Evolutionary conservation across 1,140 invertebrate genomes (phyloP).

Genomic region (Dendrolimus punctatus): DNA sequence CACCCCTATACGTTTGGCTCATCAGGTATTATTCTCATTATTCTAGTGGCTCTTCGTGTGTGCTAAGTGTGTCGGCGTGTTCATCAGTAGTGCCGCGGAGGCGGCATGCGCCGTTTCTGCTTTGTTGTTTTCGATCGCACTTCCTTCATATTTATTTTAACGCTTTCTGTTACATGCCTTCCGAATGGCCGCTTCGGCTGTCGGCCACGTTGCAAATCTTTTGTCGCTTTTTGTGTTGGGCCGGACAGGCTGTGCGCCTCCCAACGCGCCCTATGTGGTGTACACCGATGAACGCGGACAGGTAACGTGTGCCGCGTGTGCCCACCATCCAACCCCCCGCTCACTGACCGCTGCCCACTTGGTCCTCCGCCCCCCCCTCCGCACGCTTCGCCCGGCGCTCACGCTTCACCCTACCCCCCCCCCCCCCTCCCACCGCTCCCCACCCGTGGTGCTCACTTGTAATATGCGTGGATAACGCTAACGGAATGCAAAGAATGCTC

Average conservation of each 20-base stretch:
- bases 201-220: constrained; percentile 66
- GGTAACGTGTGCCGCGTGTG: constrained; percentile 77
- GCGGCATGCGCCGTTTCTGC: constrained; percentile 36
- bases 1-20: constrained; percentile 68
- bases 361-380: constrained; percentile 1
- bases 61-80: constrained; percentile 60
- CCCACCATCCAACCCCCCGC: constrained; percentile 12
- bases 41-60: constrained; percentile 64
- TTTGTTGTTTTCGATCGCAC: constrained; percentile 56
- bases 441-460: too few species aligned
- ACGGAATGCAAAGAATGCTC: too few species aligned
- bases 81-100: constrained; percentile 42
- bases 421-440: not conserved
- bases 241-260: constrained; percentile 74
- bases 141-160: constrained; percentile 64
- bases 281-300: constrained; percentile 96
- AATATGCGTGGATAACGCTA: too few species aligned
- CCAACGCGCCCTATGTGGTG: constrained; percentile 93
- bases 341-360: constrained; percentile 6
- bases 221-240: constrained; percentile 65
- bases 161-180: constrained; percentile 74
- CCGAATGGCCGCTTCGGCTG: constrained; percentile 69
- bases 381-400: constrained; percentile 6
- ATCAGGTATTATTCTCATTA: constrained; percentile 69
- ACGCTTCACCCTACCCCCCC: not conserved